A percentile compares a stretch with the other conserved stretches of the same genome.
These are phyloP conservation scores for Naja naja DNA, from an alignment of 2,113 vertebrate genomes.

Conservation along the genomic window DNA sequence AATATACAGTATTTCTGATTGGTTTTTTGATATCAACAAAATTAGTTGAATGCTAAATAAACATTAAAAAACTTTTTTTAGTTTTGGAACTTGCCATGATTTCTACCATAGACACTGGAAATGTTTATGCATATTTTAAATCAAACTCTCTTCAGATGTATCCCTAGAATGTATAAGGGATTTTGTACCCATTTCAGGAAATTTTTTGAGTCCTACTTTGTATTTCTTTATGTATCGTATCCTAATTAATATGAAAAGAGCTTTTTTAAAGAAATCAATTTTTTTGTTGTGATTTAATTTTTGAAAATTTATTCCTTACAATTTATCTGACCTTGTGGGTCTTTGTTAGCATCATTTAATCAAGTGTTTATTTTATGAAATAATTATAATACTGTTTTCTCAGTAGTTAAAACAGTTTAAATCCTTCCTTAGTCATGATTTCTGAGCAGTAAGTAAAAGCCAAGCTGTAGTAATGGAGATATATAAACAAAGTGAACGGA, in stretches of 20 bases:
- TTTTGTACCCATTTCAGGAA: neutral
- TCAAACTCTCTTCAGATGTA: neutral
- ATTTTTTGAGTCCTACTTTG: neutral
- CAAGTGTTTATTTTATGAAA: conserved; percentile 72
- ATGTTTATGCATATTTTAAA: neutral
- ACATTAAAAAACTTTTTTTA: too few species aligned
- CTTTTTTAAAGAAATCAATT: neutral
- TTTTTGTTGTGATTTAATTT: conserved; percentile 17
- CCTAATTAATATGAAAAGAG: conserved; percentile 29
- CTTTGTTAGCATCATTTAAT: conserved; percentile 66
- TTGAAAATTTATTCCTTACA: conserved; percentile 57
- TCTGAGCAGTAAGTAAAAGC: neutral
- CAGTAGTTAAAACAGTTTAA: conserved; percentile 74
- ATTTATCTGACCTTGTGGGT: conserved; percentile 65
- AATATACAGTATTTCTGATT: neutral
- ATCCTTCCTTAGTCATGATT: conserved; percentile 41
- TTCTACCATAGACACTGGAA: neutral
- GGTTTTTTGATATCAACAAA: neutral
- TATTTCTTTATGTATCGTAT: conserved; percentile 57
- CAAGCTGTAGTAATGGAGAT: neutral
- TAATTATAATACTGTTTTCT: conserved; percentile 71
- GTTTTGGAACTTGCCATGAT: neutral
- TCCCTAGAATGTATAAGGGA: neutral
- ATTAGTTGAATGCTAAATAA: neutral
- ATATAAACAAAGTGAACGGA: conserved; percentile 34